These are phyloP conservation scores for Euphonia xanthogaster DNA, from an alignment of 2,797 vertebrate genomes.

Conservation along the genomic window DNA sequence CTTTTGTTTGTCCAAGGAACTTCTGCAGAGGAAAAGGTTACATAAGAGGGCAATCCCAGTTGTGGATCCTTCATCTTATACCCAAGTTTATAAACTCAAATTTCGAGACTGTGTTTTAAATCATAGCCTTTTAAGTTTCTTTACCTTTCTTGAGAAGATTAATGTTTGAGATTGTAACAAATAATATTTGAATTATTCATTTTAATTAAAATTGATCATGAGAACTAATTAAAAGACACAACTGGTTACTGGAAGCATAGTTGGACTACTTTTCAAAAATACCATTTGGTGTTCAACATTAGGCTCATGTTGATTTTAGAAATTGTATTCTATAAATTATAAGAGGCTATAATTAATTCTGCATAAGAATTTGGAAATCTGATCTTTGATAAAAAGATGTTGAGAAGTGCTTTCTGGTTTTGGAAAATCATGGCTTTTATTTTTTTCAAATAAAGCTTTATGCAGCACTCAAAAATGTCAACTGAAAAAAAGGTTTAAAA, in stretches of 20 bases:
- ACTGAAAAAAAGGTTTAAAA: not conserved
- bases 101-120: not conserved
- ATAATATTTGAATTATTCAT: slow-evolving; percentile 65
- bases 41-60: not conserved
- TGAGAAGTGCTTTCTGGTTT: not conserved
- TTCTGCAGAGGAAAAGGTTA: not conserved
- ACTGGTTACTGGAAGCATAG: not conserved
- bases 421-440: not conserved
- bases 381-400: not conserved
- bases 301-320: not conserved
- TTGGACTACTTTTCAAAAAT: not conserved
- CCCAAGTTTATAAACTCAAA: not conserved
- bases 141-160: slow-evolving; percentile 52
- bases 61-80: not conserved
- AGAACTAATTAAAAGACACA: slow-evolving; percentile 57
- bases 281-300: not conserved
- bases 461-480: not conserved
- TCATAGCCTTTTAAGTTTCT: slow-evolving; percentile 36
- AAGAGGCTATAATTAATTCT: not conserved
- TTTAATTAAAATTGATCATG: slow-evolving; percentile 57
- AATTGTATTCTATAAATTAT: slow-evolving; percentile 9
- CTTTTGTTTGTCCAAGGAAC: not conserved
- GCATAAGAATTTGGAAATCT: not conserved
- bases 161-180: slow-evolving; percentile 38
- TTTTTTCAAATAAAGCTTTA: not conserved